A percentile compares a stretch with the other conserved stretches of the same genome.
Conservation (phyloP, 2,113 vertebrate genomes). For the Butorides virescens region DNA sequence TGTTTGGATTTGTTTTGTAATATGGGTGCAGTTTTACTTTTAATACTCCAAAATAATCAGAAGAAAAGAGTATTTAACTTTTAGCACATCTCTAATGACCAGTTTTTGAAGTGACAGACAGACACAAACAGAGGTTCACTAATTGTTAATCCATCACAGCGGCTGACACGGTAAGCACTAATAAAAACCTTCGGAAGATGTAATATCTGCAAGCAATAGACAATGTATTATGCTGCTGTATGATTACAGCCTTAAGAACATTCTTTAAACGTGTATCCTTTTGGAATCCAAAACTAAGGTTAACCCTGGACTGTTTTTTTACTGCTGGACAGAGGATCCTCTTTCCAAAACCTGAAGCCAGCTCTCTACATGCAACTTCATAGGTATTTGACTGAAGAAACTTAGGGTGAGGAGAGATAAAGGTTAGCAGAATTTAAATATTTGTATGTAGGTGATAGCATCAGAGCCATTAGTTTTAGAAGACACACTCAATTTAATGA, state of each 20-base stretch:
- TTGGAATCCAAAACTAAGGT: conserved; percentile 20
- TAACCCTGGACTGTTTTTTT: neutral
- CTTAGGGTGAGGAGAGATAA: neutral
- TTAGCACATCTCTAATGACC: neutral
- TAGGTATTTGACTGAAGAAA: neutral
- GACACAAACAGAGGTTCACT: neutral
- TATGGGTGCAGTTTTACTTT: neutral
- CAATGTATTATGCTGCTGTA: neutral
- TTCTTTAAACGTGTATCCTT: neutral
- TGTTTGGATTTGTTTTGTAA: neutral
- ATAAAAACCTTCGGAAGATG: neutral
- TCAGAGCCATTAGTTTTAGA: neutral
- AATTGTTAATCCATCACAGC: neutral
- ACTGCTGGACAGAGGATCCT: neutral
- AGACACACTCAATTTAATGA: neutral
- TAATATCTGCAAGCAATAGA: neutral
- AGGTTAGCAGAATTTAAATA: neutral
- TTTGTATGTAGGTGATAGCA: neutral
- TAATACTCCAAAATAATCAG: neutral
- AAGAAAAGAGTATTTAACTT: neutral
- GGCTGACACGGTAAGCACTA: neutral
- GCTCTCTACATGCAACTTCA: neutral
- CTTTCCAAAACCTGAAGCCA: neutral
- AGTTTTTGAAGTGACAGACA: neutral
- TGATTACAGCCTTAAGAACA: conserved; percentile 29